phyloP scores from a whole-genome alignment of 2,888 invertebrate species.

The Crematogaster levior region DNA sequence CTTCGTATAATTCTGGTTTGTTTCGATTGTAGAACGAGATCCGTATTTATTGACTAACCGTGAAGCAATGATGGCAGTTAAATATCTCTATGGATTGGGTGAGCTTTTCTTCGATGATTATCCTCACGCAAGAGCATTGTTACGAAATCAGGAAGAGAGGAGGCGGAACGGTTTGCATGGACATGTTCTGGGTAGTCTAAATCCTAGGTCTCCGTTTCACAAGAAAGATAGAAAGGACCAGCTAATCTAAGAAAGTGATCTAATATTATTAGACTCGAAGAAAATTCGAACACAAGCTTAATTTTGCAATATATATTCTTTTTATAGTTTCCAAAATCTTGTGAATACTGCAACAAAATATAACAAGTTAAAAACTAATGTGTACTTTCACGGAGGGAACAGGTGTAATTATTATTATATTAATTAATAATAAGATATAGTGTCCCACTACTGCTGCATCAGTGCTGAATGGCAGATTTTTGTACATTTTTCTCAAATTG shows the following conservation, averaged over 20 bases:
- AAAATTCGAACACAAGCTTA: slow-evolving; percentile 11
- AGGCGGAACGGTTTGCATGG: slow-evolving; percentile 88
- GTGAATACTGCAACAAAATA: slow-evolving; percentile 4
- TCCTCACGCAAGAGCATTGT: slow-evolving; percentile 88
- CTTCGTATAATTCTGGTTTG: background rate
- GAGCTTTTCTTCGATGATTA: slow-evolving; percentile 89
- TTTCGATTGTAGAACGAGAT: slow-evolving; percentile 83
- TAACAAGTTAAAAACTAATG: slow-evolving; percentile 7
- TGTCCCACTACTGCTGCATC: background rate
- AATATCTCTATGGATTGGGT: slow-evolving; percentile 87
- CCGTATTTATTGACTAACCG: slow-evolving; percentile 88
- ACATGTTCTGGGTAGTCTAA: slow-evolving; percentile 88
- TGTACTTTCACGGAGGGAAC: background rate
- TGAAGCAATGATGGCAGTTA: slow-evolving; percentile 87
- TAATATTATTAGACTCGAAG: background rate
- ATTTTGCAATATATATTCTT: slow-evolving; percentile 7
- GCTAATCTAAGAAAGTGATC: slow-evolving; percentile 5
- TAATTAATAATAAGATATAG: background rate
- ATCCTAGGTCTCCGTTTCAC: slow-evolving; percentile 88
- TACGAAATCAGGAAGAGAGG: slow-evolving; percentile 88
- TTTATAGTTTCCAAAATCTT: slow-evolving; percentile 8
- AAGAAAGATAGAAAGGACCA: slow-evolving; percentile 63
- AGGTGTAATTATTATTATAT: background rate
- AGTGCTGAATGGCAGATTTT: background rate
- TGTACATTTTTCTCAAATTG: background rate